Conservation (phyloP, 2,888 invertebrate species). For the Ariolimax columbianus region DNA sequence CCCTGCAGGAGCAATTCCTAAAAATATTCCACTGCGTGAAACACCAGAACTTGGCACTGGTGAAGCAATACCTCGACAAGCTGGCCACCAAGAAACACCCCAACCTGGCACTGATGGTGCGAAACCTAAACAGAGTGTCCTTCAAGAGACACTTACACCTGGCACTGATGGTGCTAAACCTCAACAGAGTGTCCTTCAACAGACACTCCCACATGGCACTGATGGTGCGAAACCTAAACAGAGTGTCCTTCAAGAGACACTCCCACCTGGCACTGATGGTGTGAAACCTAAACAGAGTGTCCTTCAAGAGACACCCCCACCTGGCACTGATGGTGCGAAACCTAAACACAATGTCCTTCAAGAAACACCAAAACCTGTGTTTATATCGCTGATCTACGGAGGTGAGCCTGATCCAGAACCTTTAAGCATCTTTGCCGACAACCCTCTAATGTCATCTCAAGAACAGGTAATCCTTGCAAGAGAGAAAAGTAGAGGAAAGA, state of each 20-base stretch:
- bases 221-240: neutral
- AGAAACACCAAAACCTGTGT: neutral
- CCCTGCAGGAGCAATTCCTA: too few relatives aligned
- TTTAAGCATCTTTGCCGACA: conserved; percentile 6
- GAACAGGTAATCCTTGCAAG: neutral
- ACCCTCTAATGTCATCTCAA: conserved; percentile 31
- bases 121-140: too few relatives aligned
- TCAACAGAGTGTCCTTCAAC: too few relatives aligned
- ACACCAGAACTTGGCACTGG: too few relatives aligned
- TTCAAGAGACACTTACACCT: too few relatives aligned
- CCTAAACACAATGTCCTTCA: neutral
- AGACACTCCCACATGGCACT: too few relatives aligned
- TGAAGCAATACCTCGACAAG: too few relatives aligned
- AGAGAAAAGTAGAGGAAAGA: conserved; percentile 2
- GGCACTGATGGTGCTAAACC: neutral
- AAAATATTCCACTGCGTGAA: too few relatives aligned
- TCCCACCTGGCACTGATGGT: neutral
- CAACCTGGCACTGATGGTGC: too few relatives aligned
- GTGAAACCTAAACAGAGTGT: too few relatives aligned
- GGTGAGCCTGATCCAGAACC: conserved; percentile 19
- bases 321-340: neutral
- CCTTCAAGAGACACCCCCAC: too few relatives aligned
- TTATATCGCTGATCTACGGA: conserved; percentile 25
- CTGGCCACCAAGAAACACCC: too few relatives aligned
- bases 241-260: neutral